Evolutionary conservation across 2,797 vertebrate genomes (phyloP).

Genomic region (Linurgus olivaceus): DNA sequence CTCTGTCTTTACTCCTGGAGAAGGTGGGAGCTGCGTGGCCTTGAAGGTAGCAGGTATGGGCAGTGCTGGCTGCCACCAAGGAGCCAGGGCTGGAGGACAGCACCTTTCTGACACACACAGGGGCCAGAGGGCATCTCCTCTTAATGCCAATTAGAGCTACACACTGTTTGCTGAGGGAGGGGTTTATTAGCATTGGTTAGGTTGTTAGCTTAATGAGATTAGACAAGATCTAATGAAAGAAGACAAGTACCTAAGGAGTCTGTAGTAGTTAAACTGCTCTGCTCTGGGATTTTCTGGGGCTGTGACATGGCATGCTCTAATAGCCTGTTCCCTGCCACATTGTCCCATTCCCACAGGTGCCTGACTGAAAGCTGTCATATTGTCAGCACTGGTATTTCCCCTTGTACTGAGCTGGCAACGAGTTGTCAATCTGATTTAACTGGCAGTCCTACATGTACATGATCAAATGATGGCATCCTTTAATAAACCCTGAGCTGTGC

Average conservation of each 20-base stretch:
- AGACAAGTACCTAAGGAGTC: neutral
- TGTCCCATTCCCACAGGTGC: neutral
- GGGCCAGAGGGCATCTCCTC: neutral
- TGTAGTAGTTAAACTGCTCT: neutral
- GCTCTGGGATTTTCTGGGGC: neutral
- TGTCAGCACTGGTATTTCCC: conserved; percentile 7
- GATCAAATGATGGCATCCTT: neutral
- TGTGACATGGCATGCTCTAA: neutral
- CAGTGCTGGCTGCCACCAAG: neutral
- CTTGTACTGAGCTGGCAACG: neutral
- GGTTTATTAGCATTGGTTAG: conserved; percentile 13
- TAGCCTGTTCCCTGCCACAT: neutral
- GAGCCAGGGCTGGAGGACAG: neutral
- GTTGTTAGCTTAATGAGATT: conserved; percentile 39
- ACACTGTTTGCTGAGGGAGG: conserved; percentile 7
- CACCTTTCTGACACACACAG: neutral
- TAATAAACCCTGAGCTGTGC: neutral
- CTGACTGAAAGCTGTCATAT: neutral
- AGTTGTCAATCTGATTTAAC: neutral
- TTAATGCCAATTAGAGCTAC: conserved; percentile 14
- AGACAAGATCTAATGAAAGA: conserved; percentile 7
- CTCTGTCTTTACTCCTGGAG: neutral
- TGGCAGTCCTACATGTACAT: neutral
- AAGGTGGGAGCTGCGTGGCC: neutral
- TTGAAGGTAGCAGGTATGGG: neutral